Percentiles rank a stretch among this genome's conserved stretches.
phyloP scores from a whole-genome alignment of 2,888 invertebrate genomes.

The Drosophila siamana region DNA sequence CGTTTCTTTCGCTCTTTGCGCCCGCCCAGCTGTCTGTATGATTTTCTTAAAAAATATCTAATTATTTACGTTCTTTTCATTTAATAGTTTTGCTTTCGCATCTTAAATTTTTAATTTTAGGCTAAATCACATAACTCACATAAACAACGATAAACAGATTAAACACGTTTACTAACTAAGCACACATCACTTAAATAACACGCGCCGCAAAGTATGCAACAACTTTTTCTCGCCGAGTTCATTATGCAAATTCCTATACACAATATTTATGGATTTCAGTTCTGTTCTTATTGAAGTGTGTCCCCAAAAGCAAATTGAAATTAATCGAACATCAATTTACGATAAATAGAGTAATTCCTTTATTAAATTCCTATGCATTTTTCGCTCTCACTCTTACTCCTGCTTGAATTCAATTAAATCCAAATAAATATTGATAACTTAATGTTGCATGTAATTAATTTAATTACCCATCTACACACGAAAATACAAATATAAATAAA shows the following conservation, averaged over 20 bases:
- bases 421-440: conserved; percentile 47
- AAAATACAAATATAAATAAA: conserved; percentile 40
- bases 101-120: conserved; percentile 37
- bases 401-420: conserved; percentile 53
- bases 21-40: conserved; percentile 36
- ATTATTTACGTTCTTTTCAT: conserved; percentile 16
- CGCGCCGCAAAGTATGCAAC: conserved; percentile 50
- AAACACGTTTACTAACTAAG: conserved; percentile 37
- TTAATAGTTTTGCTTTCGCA: conserved; percentile 37
- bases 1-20: conserved; percentile 24
- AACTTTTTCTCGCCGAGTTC: conserved; percentile 25
- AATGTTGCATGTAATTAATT: conserved; percentile 72
- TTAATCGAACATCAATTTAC: no score
- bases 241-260: conserved; percentile 4
- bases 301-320: no score
- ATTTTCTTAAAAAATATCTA: conserved; percentile 21
- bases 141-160: conserved; percentile 51
- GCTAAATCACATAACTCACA: conserved; percentile 48
- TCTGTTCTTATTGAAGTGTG: conserved; percentile 32
- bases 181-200: conserved; percentile 47
- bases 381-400: not conserved
- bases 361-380: no score
- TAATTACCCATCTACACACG: conserved; percentile 63
- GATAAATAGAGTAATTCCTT: not conserved
- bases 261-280: conserved; percentile 26